phyloP scores from a whole-genome alignment of 2,888 invertebrate genomes.

The Geophilus truncorum region DNA sequence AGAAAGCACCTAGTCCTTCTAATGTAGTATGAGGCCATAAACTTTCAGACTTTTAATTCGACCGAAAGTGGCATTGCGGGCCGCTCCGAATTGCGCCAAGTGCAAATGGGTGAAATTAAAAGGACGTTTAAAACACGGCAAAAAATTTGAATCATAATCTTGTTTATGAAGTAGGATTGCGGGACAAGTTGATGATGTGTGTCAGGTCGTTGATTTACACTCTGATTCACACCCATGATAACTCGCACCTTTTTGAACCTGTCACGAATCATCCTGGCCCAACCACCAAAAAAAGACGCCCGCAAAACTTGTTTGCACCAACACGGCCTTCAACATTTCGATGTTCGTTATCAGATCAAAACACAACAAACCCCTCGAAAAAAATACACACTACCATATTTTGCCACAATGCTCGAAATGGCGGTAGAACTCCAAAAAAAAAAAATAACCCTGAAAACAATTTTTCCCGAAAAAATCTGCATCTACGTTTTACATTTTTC shows the following conservation, averaged over 20 bases:
- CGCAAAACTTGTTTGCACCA: background rate
- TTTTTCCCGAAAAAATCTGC: no score
- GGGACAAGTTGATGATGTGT: background rate
- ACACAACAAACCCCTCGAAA: background rate
- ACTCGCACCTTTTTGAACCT: constrained; percentile 16
- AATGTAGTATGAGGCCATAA: no score
- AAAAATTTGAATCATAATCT: background rate
- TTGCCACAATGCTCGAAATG: no score
- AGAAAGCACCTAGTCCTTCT: no score
- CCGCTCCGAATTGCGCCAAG: no score
- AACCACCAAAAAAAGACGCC: background rate
- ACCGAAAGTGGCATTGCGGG: no score
- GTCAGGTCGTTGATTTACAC: background rate
- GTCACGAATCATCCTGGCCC: background rate
- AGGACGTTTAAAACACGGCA: background rate
- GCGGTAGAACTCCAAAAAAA: background rate
- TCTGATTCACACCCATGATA: constrained; percentile 8
- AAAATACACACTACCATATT: no score
- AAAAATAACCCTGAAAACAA: background rate
- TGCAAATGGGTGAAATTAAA: background rate
- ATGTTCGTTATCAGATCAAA: background rate
- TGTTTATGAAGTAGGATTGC: background rate
- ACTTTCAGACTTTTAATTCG: no score
- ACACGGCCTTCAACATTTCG: background rate
- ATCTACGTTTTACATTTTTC: no score